These are phyloP conservation scores for Tenthredo livida DNA, from an alignment of 2,888 invertebrate genomes.

Conservation along the genomic window DNA sequence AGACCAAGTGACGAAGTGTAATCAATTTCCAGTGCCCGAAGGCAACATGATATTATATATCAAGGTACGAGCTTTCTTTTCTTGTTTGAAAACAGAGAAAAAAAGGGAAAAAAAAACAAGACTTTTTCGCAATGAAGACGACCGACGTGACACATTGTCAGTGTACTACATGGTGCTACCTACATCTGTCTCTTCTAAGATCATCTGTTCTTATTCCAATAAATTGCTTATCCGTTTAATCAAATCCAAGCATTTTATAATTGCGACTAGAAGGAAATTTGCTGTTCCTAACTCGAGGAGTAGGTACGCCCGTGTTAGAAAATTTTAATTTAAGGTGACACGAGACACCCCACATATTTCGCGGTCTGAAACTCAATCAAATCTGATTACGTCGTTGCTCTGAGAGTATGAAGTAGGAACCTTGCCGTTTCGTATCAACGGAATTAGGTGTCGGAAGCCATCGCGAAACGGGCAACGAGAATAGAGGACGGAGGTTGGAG, in stretches of 20 bases:
- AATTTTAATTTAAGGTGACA: not conserved
- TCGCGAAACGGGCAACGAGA: not conserved
- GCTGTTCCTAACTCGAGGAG: not conserved
- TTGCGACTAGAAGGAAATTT: not conserved
- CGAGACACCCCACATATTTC: conserved; percentile 9
- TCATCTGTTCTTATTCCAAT: not conserved
- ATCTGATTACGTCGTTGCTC: conserved; percentile 5
- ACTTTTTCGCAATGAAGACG: not conserved
- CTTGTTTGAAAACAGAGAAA: not conserved
- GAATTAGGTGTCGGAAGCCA: conserved; percentile 31
- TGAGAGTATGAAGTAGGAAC: conserved; percentile 1
- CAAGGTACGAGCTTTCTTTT: not conserved
- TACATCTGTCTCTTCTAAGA: not conserved
- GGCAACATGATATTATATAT: conserved; percentile 3
- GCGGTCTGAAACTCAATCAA: conserved; percentile 17
- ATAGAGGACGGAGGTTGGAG: not conserved
- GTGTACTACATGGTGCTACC: not conserved
- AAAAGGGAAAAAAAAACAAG: not conserved
- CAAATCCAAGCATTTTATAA: not conserved
- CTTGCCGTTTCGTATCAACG: conserved; percentile 35
- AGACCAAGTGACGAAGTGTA: conserved; percentile 55
- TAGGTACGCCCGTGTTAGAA: not conserved
- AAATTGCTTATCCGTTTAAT: not conserved
- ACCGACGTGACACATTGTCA: not conserved
- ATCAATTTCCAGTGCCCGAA: conserved; percentile 58